Evolutionary conservation across 30 jellyfish, hydroid and myxozoan species (phyloP).

Genomic region (Chironex yamaguchii): DNA sequence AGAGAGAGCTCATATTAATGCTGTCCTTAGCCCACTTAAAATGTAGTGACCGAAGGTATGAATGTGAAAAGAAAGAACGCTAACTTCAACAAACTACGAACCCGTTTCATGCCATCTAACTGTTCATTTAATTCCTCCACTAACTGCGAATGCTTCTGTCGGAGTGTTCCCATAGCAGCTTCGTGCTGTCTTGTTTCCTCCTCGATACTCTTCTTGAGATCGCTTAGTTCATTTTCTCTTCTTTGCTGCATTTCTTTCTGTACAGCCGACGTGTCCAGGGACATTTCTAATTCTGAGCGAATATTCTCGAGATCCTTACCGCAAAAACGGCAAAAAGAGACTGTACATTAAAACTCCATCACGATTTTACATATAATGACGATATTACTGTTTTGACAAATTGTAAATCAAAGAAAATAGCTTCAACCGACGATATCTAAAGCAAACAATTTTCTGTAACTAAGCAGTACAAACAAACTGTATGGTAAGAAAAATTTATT

Average conservation of each 20-base stretch:
- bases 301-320: constrained; percentile 83
- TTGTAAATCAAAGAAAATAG: too few species aligned
- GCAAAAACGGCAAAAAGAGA: neutral
- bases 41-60: too few species aligned
- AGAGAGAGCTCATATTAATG: too few species aligned
- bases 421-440: too few species aligned
- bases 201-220: constrained; percentile 86
- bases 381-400: neutral
- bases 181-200: constrained; percentile 97
- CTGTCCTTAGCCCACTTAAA: too few species aligned
- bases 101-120: constrained; percentile 93
- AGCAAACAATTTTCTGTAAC: neutral
- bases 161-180: constrained; percentile 81
- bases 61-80: too few species aligned
- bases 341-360: neutral
- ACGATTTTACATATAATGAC: neutral
- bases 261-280: constrained; percentile 95
- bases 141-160: constrained; percentile 82
- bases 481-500: too few species aligned
- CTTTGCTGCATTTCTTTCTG: constrained; percentile 91
- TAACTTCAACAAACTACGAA: too few species aligned
- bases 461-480: too few species aligned
- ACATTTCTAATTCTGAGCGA: constrained; percentile 91
- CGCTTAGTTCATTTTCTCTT: constrained; percentile 90
- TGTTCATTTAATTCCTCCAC: constrained; percentile 94